These are phyloP conservation scores for Calliopum simillimum DNA, from an alignment of 2,888 invertebrate species.

Conservation along the genomic window DNA sequence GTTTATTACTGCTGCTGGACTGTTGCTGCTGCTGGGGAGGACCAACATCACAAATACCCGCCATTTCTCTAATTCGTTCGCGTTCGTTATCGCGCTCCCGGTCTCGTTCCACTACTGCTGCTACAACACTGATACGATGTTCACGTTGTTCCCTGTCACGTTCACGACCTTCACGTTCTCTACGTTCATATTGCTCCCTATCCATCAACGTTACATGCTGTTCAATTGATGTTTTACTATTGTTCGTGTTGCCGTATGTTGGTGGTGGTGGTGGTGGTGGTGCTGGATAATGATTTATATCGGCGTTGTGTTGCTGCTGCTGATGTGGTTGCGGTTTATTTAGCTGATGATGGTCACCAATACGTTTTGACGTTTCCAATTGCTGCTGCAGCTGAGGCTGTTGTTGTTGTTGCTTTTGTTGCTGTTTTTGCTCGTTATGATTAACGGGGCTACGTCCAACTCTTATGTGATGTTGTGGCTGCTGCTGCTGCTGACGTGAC, in stretches of 20 bases:
- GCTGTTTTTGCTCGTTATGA: constrained; percentile 44
- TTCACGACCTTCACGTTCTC: constrained; percentile 43
- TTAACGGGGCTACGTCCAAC: constrained; percentile 61
- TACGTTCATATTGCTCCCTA: constrained; percentile 25
- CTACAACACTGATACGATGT: constrained; percentile 49
- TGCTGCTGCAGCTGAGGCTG: constrained; percentile 29
- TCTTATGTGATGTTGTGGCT: constrained; percentile 57
- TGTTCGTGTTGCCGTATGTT: constrained; percentile 53
- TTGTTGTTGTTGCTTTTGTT: constrained; percentile 4
- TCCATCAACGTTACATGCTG: constrained; percentile 41
- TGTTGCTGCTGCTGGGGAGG: constrained; percentile 33
- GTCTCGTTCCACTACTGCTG: constrained; percentile 17
- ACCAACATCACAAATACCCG: background rate
- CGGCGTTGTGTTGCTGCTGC: constrained; percentile 21
- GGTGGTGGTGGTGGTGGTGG: too few species aligned
- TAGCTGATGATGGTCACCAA: constrained; percentile 36
- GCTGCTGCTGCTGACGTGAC: constrained; percentile 52
- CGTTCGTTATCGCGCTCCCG: constrained; percentile 50
- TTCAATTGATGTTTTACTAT: constrained; percentile 58
- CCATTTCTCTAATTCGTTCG: constrained; percentile 36
- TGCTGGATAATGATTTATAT: constrained; percentile 29
- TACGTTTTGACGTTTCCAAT: constrained; percentile 39
- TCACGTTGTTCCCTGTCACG: constrained; percentile 58
- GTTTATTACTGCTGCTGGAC: constrained; percentile 26
- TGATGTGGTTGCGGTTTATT: constrained; percentile 42